A percentile compares a stretch with the other conserved stretches of the same genome.
phyloP scores from a whole-genome alignment of 2,888 invertebrate species.

The Belgica antarctica region DNA sequence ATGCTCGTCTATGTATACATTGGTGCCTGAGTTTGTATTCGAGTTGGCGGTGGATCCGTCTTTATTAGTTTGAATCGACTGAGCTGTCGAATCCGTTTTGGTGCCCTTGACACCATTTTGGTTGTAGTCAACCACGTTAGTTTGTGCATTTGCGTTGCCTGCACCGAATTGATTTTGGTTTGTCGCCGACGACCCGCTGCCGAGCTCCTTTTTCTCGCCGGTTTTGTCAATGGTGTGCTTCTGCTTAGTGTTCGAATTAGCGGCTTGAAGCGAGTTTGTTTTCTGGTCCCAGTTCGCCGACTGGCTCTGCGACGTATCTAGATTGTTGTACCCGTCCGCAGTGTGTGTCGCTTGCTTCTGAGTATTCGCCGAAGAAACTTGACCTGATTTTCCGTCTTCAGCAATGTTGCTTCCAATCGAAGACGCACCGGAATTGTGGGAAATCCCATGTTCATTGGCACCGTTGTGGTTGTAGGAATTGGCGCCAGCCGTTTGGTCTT shows the following conservation, averaged over 20 bases:
- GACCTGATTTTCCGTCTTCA: conserved; percentile 17
- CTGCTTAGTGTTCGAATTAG: background rate
- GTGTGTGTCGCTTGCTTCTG: conserved; percentile 25
- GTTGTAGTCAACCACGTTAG: conserved; percentile 33
- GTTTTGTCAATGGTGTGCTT: conserved; percentile 33
- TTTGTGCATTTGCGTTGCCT: conserved; percentile 19
- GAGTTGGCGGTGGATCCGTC: conserved; percentile 22
- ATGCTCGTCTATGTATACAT: background rate
- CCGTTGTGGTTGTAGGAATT: conserved; percentile 29
- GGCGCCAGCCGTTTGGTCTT: conserved; percentile 35
- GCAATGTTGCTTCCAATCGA: conserved; percentile 23
- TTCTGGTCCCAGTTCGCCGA: conserved; percentile 26
- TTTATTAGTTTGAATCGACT: conserved; percentile 34
- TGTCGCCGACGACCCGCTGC: conserved; percentile 11
- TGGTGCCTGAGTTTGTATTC: conserved; percentile 21
- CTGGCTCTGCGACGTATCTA: conserved; percentile 21
- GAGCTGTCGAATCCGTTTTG: conserved; percentile 29
- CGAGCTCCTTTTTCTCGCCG: background rate
- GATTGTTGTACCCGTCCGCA: conserved; percentile 30
- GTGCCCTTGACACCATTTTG: conserved; percentile 35
- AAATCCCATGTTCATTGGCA: conserved; percentile 37
- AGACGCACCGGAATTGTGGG: conserved; percentile 36
- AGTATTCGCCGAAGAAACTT: conserved; percentile 23
- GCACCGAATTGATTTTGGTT: conserved; percentile 29
- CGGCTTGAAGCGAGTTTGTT: background rate